Base-by-base conservation (phyloP, 2,888 invertebrate genomes). In the Cataglyphis cursor region DNA sequence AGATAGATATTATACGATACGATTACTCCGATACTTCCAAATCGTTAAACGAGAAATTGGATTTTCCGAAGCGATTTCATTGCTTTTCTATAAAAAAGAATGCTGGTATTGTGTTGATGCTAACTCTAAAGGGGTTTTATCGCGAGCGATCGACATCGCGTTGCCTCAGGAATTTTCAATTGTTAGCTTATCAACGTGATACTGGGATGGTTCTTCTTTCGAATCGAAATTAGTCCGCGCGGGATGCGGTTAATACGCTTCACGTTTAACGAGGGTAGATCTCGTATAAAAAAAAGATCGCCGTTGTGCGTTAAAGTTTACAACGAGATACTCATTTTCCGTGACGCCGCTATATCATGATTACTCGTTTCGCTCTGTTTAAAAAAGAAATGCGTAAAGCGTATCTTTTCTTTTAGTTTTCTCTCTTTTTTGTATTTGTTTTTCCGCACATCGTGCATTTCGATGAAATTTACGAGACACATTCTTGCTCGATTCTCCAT, bases 391-490 rank as follows among this genome's bases (percentile, higher is more conserved):
- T 35, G 6, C 0, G 35, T 35, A 35, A 35, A 48, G 18, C n/a
- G 21, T 44, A 48, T 38, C 18, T 21, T n/a, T 76, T 62, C 2
- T 41, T 35, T 38, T 38, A 59, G 1, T 1, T 12, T 61, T 41
- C 54, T 65, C 10, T 65, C 21, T 51, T 21, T 48, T 21, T 28
- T 59, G 35, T 70, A 38, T 31, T 5, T 35, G 57, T 15, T 57
- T 80, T 72, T 78, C 59, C 12, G 41, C 24, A 35, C 12, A n/a
- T 35, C 21, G 31, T 59, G 72, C 41, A 54, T 59, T 24, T 18
- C 66, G 57, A 48, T 38, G 35, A 82, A 66, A 66, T 81, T 81
- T 83, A 84, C 70, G 82, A 68, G 75, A 76, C 75, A 57, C 81
- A 65, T 83, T 81, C 81, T 72, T 73, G 62, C 21, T 21, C 73